phyloP scores from a whole-genome alignment of 2,888 invertebrate genomes.

The Tortricodes alternella region DNA sequence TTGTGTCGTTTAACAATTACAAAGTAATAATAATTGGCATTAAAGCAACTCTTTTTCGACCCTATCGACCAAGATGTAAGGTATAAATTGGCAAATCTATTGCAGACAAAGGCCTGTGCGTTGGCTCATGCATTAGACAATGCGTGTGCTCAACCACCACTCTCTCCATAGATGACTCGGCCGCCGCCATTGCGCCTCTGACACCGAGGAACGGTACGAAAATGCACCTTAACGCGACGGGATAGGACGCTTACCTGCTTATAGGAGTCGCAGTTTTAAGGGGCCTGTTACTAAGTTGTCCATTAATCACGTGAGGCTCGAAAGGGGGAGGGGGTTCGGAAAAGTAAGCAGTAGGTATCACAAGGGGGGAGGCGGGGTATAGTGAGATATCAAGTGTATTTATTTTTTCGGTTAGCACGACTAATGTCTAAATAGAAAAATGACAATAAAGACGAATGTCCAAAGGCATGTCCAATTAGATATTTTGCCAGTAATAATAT shows the following conservation, averaged over 20 bases:
- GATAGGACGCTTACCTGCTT: slow-evolving; percentile 24
- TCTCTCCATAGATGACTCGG: slow-evolving; percentile 68
- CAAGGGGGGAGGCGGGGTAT: too few species aligned
- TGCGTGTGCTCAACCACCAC: slow-evolving; percentile 73
- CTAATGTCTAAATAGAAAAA: too few species aligned
- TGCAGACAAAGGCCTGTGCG: slow-evolving; percentile 77
- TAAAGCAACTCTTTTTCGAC: neutral
- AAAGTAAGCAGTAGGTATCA: too few species aligned
- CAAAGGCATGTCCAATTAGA: too few species aligned
- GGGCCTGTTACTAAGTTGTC: neutral
- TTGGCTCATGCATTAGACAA: slow-evolving; percentile 77
- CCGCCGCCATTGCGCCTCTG: slow-evolving; percentile 57
- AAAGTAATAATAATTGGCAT: too few species aligned
- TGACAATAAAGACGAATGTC: too few species aligned
- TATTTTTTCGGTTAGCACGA: too few species aligned
- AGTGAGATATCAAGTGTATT: too few species aligned
- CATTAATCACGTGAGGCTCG: too few species aligned
- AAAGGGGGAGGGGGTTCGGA: too few species aligned
- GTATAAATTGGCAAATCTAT: slow-evolving; percentile 55
- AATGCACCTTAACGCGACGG: slow-evolving; percentile 31
- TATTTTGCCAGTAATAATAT: too few species aligned
- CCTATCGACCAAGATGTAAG: slow-evolving; percentile 33
- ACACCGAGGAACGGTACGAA: slow-evolving; percentile 58
- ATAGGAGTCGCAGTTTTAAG: slow-evolving; percentile 1
- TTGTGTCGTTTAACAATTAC: too few species aligned